These are phyloP conservation scores for Steatornis caripensis DNA, from an alignment of 2,113 vertebrate genomes.

Conservation along the genomic window DNA sequence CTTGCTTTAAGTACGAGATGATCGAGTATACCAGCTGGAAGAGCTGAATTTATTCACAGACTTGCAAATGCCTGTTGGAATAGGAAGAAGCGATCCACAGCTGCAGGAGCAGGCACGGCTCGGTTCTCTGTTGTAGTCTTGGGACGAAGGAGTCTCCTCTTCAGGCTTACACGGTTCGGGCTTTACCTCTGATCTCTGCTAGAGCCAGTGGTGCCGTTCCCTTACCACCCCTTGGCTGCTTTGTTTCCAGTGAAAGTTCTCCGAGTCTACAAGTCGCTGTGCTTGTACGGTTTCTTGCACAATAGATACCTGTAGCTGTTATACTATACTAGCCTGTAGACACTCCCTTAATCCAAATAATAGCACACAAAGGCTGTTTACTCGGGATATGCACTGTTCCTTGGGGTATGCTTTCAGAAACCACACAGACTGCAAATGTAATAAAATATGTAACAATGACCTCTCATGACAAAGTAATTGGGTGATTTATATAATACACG, in stretches of 20 bases:
- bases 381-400: neutral
- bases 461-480: neutral
- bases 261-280: rapidly evolving
- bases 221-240: neutral
- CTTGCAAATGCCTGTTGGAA: neutral
- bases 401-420: neutral
- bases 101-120: neutral
- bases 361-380: neutral
- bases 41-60: neutral
- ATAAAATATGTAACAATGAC: neutral
- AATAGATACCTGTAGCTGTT: neutral
- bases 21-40: neutral
- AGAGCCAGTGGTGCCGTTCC: neutral
- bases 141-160: neutral
- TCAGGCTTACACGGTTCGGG: rapidly evolving
- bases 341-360: neutral
- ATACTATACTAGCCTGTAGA: neutral
- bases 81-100: neutral
- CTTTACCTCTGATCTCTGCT: neutral
- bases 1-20: neutral
- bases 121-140: rapidly evolving
- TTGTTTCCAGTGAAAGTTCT: neutral
- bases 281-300: neutral
- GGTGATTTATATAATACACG: neutral
- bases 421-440: neutral